Evolutionary conservation across 2,797 vertebrate genomes (phyloP), one percentile per base, ranked within the genome.

Genomic region (Lophura swinhoii): DNA sequence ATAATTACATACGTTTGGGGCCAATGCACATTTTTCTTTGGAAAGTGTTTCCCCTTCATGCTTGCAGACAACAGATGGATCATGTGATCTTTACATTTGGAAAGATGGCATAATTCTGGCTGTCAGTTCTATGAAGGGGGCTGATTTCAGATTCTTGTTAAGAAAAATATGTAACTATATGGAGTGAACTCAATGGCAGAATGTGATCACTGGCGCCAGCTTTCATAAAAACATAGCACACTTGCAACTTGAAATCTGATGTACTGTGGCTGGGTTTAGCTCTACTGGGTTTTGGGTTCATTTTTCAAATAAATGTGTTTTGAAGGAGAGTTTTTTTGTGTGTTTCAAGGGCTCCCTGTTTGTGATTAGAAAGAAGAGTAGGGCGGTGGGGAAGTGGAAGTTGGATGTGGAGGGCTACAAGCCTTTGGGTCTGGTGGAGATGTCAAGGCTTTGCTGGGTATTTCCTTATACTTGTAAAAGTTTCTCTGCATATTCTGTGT

Each of bases 41-140:
- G 91, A 94, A 91, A 95, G 77, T 43, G 0, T 94, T 95, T 94
- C 89, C 76, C 64, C 41, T 91, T 41, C 68, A 59, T 84, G 62
- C 71, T 80, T 95, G 79, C 85, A 94, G 96, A 95, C 93, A 96
- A 93, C 96, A 96, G 95, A 96, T 95, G 96, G 94, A 94, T 96
- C 91, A 60, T 95, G 96, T 94, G 94, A 96, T 95, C 91, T 91
- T 60, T 96, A 85, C 60, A 48, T 96, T 96, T 82, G 71, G 68
- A 94, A 93, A 95, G 95, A 96, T 96, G 96, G 94, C 94, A 94
- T 95, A 96, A 95, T 90, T 95, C 89, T 95, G 96, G 94, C 87
- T 93, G 85, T 90, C 93, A 95, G 83, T 93, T 91, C 86, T 92
- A 68, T 91, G 80, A 93, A 87, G 73, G 85, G 76, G 23, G 26